Conservation (phyloP, 1,140 invertebrate genomes). For the Penaeus chinensis region DNA sequence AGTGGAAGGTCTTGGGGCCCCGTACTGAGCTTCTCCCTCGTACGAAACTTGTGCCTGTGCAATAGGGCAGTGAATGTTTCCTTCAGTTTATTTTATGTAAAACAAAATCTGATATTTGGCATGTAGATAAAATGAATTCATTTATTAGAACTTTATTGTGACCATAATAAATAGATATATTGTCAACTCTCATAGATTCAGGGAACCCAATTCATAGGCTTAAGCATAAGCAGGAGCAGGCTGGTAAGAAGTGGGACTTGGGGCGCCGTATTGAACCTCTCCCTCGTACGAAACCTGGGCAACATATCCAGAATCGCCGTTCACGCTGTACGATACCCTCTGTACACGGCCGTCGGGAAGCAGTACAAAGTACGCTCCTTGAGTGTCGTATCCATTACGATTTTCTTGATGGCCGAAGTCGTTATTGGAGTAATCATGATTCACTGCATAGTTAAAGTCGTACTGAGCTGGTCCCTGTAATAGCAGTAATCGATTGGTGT, state of each 20-base stretch:
- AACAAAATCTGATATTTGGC: no score
- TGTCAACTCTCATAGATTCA: no score
- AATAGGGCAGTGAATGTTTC: no score
- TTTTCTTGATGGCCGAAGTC: conserved; percentile 12
- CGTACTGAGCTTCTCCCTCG: conserved; percentile 24
- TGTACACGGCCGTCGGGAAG: conserved; percentile 28
- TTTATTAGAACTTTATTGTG: no score
- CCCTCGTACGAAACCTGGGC: conserved; percentile 11
- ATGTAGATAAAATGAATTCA: no score
- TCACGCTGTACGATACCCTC: background rate
- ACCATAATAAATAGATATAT: no score
- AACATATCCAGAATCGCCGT: background rate
- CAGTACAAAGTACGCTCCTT: conserved; percentile 4
- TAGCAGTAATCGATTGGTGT: no score
- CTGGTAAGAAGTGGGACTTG: background rate
- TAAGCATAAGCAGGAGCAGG: background rate
- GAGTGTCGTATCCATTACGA: background rate
- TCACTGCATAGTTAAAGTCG: no score
- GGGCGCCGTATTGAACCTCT: conserved; percentile 19
- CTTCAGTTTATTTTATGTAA: no score
- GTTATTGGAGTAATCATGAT: no score
- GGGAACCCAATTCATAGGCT: no score
- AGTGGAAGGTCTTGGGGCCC: background rate
- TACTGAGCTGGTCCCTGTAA: no score
- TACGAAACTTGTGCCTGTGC: conserved; percentile 6